Evolutionary conservation across 2,113 vertebrate species (phyloP).

Genomic region (Micromys minutus): DNA sequence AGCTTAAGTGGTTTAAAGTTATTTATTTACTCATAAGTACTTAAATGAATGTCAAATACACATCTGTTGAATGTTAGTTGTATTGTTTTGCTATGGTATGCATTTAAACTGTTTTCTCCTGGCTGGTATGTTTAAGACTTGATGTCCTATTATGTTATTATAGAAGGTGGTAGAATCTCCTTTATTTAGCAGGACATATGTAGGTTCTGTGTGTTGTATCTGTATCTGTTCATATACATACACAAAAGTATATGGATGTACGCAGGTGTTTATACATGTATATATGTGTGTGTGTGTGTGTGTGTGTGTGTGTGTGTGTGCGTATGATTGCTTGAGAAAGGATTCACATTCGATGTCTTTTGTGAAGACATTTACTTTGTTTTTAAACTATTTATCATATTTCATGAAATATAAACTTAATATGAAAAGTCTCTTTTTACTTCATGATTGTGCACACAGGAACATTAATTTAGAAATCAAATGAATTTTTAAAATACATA

Average conservation of each 20-base stretch:
- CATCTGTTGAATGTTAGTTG: background rate
- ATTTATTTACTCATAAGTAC: background rate
- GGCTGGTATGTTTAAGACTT: too few species aligned
- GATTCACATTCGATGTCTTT: too few species aligned
- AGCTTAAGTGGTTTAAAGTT: background rate
- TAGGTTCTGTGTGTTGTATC: background rate
- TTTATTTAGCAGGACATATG: background rate
- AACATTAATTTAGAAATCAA: constrained; percentile 58
- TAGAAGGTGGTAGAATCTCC: background rate
- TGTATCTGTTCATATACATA: too few species aligned
- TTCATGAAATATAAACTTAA: constrained; percentile 69
- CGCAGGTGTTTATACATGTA: background rate
- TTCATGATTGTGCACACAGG: background rate
- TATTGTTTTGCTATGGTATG: background rate
- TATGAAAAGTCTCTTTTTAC: constrained; percentile 49
- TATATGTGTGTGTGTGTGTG: background rate
- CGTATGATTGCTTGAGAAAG: too few species aligned
- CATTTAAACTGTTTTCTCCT: background rate
- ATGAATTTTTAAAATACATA: constrained; percentile 57
- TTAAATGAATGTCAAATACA: background rate
- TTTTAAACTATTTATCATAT: constrained; percentile 50
- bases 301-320: background rate
- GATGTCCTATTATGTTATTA: too few species aligned
- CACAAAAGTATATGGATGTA: background rate
- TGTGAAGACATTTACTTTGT: background rate